Percentiles rank a stretch among this genome's conserved stretches.
Conservation (phyloP, 2,797 vertebrate species). For the Tenualosa ilisha region DNA sequence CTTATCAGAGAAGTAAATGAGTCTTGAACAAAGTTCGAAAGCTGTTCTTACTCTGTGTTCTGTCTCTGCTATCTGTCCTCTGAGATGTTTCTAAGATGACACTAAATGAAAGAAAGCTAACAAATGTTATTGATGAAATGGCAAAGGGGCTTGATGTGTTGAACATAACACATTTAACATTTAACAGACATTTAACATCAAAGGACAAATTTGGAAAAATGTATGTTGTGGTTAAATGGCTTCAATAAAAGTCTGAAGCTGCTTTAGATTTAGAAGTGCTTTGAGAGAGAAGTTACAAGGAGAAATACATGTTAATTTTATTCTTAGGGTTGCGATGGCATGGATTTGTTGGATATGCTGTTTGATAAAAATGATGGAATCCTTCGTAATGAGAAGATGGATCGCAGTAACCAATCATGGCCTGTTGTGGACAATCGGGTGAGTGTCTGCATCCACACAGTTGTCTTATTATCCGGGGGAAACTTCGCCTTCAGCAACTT, state of each 20-base stretch:
- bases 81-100: neutral
- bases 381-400: slow-evolving; percentile 76
- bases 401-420: slow-evolving; percentile 67
- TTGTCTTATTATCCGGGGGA: slow-evolving; percentile 18
- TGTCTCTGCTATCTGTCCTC: neutral
- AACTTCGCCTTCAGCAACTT: neutral
- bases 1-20: neutral
- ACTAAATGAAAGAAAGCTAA: neutral
- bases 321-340: slow-evolving; percentile 70
- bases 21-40: slow-evolving; percentile 8
- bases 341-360: slow-evolving; percentile 89
- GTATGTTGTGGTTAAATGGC: neutral
- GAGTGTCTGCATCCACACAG: slow-evolving; percentile 54
- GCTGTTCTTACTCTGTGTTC: neutral
- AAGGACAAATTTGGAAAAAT: neutral
- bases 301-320: neutral
- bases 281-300: neutral
- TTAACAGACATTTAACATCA: too few species aligned
- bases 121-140: neutral
- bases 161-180: neutral
- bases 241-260: neutral
- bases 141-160: neutral
- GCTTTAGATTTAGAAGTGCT: neutral
- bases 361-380: slow-evolving; percentile 90
- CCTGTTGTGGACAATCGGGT: slow-evolving; percentile 70